Conservation (phyloP, 2,113 vertebrate species). For the Melanerpes aurifrons region DNA sequence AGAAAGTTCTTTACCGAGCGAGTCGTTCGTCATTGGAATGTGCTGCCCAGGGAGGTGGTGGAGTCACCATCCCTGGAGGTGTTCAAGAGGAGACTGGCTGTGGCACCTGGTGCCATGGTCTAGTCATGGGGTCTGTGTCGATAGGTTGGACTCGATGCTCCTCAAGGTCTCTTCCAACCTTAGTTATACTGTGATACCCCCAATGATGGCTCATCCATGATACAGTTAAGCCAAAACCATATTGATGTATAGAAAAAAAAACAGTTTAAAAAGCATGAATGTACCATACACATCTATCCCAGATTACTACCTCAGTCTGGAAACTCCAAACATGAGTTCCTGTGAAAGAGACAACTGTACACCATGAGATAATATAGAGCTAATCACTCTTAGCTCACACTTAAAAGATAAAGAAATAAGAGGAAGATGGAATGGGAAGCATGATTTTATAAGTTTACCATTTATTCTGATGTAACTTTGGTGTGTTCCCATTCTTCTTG, state of each 20-base stretch:
- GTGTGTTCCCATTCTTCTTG: slow-evolving; percentile 86
- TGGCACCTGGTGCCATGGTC: too few species aligned
- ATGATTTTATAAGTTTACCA: slow-evolving; percentile 73
- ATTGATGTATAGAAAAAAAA: not conserved
- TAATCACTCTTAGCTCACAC: not conserved
- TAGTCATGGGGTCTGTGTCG: too few species aligned
- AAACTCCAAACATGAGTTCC: not conserved
- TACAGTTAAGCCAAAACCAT: not conserved
- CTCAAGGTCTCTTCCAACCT: too few species aligned
- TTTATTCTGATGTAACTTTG: slow-evolving; percentile 86
- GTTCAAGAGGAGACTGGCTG: too few species aligned
- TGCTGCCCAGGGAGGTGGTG: too few species aligned
- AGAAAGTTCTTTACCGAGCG: too few species aligned
- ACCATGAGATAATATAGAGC: not conserved
- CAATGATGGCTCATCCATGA: too few species aligned
- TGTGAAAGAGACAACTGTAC: not conserved
- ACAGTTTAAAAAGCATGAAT: not conserved
- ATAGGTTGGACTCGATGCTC: too few species aligned
- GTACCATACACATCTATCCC: not conserved
- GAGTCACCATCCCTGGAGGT: too few species aligned
- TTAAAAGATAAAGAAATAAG: not conserved
- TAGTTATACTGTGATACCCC: too few species aligned
- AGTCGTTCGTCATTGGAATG: too few species aligned
- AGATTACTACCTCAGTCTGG: not conserved
- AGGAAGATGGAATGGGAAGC: not conserved